phyloP scores from a whole-genome alignment of 2,797 vertebrate species.

The Kryptopterus vitreolus region DNA sequence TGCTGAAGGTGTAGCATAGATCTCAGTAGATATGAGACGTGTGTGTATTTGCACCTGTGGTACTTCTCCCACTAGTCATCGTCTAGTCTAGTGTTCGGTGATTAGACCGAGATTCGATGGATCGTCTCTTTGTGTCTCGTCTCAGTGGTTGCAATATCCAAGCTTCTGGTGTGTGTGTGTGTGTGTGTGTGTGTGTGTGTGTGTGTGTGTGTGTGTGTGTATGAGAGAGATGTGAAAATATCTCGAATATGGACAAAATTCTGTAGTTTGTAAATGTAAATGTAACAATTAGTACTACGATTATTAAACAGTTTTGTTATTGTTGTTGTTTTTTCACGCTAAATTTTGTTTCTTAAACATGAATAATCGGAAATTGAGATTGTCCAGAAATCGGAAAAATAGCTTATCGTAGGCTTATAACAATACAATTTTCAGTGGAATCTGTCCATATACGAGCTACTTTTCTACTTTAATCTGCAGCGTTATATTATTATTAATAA shows the following conservation, averaged over 20 bases:
- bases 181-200: slow-evolving; percentile 36
- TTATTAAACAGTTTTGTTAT: not conserved
- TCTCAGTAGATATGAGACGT: slow-evolving; percentile 12
- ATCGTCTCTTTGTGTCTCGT: not conserved
- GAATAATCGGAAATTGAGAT: not conserved
- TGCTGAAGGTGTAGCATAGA: not conserved
- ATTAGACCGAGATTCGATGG: not conserved
- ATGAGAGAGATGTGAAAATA: not conserved
- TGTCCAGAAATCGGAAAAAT: not conserved
- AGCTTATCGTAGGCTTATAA: not conserved
- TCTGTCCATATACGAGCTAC: not conserved
- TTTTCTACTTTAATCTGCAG: not conserved
- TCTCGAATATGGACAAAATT: not conserved
- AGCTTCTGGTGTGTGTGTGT: slow-evolving; percentile 3
- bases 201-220: slow-evolving; percentile 39
- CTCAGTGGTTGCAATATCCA: not conserved
- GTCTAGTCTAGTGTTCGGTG: slow-evolving; percentile 54
- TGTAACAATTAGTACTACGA: no score
- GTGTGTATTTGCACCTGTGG: slow-evolving; percentile 61
- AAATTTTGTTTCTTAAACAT: not conserved
- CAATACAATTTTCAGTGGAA: not conserved
- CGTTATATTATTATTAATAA: not conserved
- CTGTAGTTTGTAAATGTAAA: not conserved
- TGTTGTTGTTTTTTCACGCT: no score
- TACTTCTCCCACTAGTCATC: slow-evolving; percentile 63